Evolutionary conservation across 1,140 invertebrate genomes (phyloP), one percentile per base, ranked within the genome.

Genomic region (Zaprionus vittiger): DNA sequence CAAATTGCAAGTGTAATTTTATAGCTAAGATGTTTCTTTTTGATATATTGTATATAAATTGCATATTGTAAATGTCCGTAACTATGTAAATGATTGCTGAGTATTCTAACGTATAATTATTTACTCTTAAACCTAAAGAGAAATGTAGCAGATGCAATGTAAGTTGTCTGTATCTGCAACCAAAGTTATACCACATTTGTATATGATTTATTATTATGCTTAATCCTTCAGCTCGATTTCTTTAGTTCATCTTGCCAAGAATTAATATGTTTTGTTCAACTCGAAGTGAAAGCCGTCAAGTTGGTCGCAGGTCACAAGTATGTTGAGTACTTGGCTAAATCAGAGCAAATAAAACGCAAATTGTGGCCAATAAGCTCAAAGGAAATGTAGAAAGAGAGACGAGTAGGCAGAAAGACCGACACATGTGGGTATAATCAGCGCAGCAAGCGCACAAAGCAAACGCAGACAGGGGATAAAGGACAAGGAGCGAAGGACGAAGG

Each of bases 291-390:
- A n/a, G 6, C n/a, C 15, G n/a, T n/a, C 41, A 0, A 44, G 15
- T 17, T 47, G 41, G 47, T 20, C 47, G 17, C 5, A 24, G 62
- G 52, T 56, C 26, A 59, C 2, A 59, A 57, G 54, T 24, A 72
- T 55, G 57, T 52, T 38, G 55, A 47, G 64, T 60, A 72, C 70
- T 73, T 59, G 17, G 55, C 34, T 68, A 61, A 83, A 76, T 75
- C 59, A 55, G 28, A 79, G 55, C 52, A 82, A 78, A 83, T 80
- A 49, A 85, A 90, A 69, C 37, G 52, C 61, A 84, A 90, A 80
- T 82, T 83, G 57, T 80, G 67, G 68, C 79, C 81, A 80, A 89
- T 90, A 75, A 75, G 73, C 64, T 72, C 71, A 82, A 78, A 74
- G 55, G 47, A 64, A 60, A 52, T 26, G 55, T 64, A 22, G 20